Percentiles rank a stretch among this genome's conserved stretches.
phyloP scores from a whole-genome alignment of 2,888 invertebrate genomes.

The Lasioglossum pauxillum region DNA sequence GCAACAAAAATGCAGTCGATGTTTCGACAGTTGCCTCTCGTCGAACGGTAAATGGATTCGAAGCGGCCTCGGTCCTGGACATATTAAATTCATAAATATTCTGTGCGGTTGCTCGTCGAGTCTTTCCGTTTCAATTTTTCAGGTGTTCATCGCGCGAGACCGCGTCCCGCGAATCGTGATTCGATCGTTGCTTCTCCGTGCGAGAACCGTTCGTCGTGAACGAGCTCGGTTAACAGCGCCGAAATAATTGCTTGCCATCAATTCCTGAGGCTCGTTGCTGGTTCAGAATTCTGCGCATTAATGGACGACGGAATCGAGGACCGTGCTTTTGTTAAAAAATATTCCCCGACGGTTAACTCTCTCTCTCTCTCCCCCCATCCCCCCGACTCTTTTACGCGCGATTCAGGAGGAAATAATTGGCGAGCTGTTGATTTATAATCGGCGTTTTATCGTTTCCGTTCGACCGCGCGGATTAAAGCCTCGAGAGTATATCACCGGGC shows the following conservation, averaged over 20 bases:
- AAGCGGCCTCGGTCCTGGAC: neutral
- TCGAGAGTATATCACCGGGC: neutral
- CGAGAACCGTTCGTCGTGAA: neutral
- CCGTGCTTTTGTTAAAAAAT: neutral
- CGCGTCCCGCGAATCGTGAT: neutral
- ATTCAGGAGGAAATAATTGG: neutral
- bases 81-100: conserved; percentile 32
- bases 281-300: neutral
- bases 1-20: neutral
- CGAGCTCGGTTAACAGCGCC: neutral
- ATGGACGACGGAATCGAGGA: neutral
- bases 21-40: neutral
- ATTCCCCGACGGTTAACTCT: neutral
- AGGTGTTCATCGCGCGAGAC: neutral
- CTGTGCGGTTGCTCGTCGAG: neutral
- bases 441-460: neutral
- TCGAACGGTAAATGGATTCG: conserved; percentile 13
- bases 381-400: neutral
- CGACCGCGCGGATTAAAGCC: neutral
- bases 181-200: neutral
- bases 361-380: neutral
- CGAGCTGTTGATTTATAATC: conserved; percentile 1
- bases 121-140: neutral
- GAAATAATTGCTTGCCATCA: neutral
- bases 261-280: neutral